Percentiles rank a stretch among this genome's conserved stretches.
Evolutionary conservation across 2,888 invertebrate genomes (phyloP).

Genomic region (Nysson spinosus): DNA sequence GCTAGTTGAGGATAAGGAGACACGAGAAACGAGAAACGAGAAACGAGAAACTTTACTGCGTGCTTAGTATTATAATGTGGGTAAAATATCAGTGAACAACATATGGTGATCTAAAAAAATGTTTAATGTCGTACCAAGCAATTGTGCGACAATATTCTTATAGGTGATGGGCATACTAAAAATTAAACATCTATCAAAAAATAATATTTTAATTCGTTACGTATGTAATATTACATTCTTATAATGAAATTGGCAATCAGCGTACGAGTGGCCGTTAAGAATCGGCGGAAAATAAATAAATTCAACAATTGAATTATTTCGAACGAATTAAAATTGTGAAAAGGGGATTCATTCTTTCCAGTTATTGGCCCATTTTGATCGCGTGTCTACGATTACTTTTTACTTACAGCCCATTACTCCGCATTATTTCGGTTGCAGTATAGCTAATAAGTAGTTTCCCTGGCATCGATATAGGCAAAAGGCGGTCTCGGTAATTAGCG

Average conservation of each 20-base stretch:
- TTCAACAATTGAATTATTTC: too few species aligned
- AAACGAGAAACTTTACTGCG: too few species aligned
- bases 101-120: neutral
- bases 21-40: too few species aligned
- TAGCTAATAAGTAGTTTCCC: slow-evolving; percentile 43
- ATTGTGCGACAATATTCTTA: slow-evolving; percentile 42
- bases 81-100: too few species aligned
- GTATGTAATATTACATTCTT: too few species aligned
- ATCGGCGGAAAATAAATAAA: too few species aligned
- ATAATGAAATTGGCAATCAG: too few species aligned
- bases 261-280: too few species aligned
- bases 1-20: too few species aligned
- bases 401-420: slow-evolving; percentile 50
- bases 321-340: slow-evolving; percentile 27
- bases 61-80: too few species aligned
- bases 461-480: slow-evolving; percentile 12
- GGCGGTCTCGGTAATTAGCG: slow-evolving; percentile 55
- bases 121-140: slow-evolving; percentile 50
- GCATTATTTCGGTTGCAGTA: slow-evolving; percentile 52
- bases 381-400: slow-evolving; percentile 47
- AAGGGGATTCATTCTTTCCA: slow-evolving; percentile 49
- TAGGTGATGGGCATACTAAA: neutral
- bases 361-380: slow-evolving; percentile 48
- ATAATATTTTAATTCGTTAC: too few species aligned
- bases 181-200: neutral